Base-by-base conservation (phyloP, 2,113 vertebrate genomes). In the Carassius gibelio region DNA sequence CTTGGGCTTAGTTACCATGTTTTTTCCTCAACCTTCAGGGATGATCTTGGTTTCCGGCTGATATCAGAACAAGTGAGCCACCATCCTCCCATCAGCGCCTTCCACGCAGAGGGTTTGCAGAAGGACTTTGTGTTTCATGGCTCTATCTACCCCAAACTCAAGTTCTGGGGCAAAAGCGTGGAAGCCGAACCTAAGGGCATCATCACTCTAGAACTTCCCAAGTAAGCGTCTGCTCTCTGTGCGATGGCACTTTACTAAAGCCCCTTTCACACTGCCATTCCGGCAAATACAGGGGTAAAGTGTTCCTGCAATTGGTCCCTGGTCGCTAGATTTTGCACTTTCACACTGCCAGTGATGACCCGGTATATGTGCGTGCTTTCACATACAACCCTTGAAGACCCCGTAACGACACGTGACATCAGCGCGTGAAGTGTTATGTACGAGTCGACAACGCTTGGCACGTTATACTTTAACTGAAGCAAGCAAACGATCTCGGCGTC, bases 151-250 rank as follows among this genome's bases (percentile, higher is more conserved):
- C 98, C 98, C 66, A 99, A 99, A 93, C 96, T 99, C 42, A 99
- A 99, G 90, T 99, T 99, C 92, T 99, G 98, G 98, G 98, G 98
- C 3, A 99, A 99, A 91, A 99, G 98, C 0, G 97, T 99, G 82
- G 97, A 99, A 93, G 98, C 98, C 0, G 98, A 99, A 85, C 98
- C 98, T 0, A 98, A 96, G 93, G 98, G 98, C 83, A 95, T 93
- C 8, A 99, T 99, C 92, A 99, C 98, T n/a, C 92, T 99, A 91
- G 97, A 99, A 91, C 96, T 99, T 68, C 96, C 97, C 79, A 97
- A 96, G 98, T 99, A 94, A 96, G 96, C 26, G 0, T 15, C 57
- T n/a, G 8, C 0, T 61, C 57, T n/a, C 0, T 0, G 0, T 4
- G 11, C 61, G n/a, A 4, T n/a, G 36, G 1, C 2, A 9, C 34